phyloP scores from a whole-genome alignment of 2,888 invertebrate species.

The Ornithoptera alexandrae region DNA sequence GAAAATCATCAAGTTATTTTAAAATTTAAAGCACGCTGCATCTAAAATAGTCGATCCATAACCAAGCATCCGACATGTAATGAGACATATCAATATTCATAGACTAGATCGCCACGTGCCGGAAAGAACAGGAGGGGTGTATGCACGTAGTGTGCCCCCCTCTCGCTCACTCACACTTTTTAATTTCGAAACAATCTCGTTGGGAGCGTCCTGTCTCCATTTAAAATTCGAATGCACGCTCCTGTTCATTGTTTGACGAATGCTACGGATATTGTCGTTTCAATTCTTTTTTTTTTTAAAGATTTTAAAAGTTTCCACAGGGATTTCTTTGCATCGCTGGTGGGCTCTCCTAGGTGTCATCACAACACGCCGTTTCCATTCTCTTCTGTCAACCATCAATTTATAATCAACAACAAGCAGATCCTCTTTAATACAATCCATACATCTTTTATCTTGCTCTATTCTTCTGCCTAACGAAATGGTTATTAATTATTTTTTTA shows the following conservation, averaged over 20 bases:
- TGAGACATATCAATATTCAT: conserved; percentile 52
- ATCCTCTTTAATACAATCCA: too few species aligned
- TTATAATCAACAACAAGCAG: too few species aligned
- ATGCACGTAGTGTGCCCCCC: conserved; percentile 37
- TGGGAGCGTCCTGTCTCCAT: conserved; percentile 43
- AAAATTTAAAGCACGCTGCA: conserved; percentile 29
- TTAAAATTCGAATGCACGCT: conserved; percentile 49
- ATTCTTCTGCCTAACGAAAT: too few species aligned
- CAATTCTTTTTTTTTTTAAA: conserved; percentile 38
- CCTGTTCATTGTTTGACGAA: conserved; percentile 47
- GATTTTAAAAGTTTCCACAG: conserved; percentile 33
- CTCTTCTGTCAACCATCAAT: too few species aligned
- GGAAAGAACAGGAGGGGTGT: conserved; percentile 39
- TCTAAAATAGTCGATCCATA: conserved; percentile 31
- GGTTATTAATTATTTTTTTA: too few species aligned
- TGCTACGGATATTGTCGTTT: conserved; percentile 48
- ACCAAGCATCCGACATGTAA: conserved; percentile 40
- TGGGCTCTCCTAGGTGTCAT: conserved; percentile 34
- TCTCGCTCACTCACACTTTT: conserved; percentile 44
- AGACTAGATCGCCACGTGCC: conserved; percentile 48
- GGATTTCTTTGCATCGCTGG: conserved; percentile 38
- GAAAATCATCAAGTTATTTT: conserved; percentile 15
- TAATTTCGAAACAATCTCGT: conserved; percentile 51
- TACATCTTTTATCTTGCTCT: too few species aligned
- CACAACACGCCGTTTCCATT: not conserved